Conservation (phyloP, 2,888 invertebrate genomes). For the Pegoplata infirma region DNA sequence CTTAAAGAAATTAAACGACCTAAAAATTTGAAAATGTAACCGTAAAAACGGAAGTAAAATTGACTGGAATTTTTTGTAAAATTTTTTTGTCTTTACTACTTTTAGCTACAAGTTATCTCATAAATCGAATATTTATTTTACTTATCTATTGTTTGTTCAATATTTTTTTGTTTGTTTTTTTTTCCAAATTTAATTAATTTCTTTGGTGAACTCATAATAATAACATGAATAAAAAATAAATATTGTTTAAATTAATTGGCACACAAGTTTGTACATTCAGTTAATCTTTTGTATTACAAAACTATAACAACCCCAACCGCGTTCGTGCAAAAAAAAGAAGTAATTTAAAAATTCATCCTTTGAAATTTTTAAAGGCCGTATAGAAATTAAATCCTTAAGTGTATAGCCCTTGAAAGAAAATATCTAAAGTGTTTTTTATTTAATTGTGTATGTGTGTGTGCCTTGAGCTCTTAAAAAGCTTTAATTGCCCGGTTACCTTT, state of each 20-base stretch:
- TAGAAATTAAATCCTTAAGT: neutral
- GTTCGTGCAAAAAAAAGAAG: neutral
- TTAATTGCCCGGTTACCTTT: neutral
- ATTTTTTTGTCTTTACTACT: neutral
- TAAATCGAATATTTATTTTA: constrained; percentile 30
- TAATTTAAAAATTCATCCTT: neutral
- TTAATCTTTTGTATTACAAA: constrained; percentile 33
- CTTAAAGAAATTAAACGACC: neutral
- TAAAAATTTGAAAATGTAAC: neutral
- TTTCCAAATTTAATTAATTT: constrained; percentile 40
- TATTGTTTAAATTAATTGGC: constrained; percentile 39
- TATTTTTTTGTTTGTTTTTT: neutral
- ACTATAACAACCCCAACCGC: constrained; percentile 24
- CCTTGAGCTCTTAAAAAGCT: neutral
- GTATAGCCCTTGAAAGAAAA: neutral
- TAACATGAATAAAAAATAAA: neutral
- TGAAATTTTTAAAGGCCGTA: neutral
- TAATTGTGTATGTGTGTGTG: neutral
- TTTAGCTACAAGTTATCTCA: constrained; percentile 13
- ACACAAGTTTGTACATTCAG: constrained; percentile 23
- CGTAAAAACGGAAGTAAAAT: constrained; percentile 22
- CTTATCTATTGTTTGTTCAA: constrained; percentile 20
- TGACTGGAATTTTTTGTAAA: too few relatives aligned
- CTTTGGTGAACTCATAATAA: too few relatives aligned
- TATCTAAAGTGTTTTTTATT: neutral